These are phyloP conservation scores for Luscinia luscinia DNA, from an alignment of 2,797 vertebrate species.

Conservation along the genomic window DNA sequence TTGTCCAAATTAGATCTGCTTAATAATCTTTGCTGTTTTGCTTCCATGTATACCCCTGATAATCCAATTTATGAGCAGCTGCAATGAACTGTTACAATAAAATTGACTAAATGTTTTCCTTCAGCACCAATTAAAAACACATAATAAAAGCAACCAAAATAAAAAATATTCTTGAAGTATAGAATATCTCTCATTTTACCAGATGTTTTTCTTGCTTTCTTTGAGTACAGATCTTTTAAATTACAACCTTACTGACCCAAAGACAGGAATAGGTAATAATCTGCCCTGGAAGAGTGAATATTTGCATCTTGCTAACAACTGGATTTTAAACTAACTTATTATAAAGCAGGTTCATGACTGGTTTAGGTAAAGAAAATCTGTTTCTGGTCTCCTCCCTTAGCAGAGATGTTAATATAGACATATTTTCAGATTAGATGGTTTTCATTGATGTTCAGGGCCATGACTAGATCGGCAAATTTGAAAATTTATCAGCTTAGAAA, in stretches of 20 bases:
- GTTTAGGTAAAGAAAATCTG: not conserved
- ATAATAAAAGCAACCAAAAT: not conserved
- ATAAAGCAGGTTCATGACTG: not conserved
- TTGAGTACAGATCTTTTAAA: not conserved
- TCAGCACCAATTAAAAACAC: not conserved
- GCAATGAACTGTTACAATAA: not conserved
- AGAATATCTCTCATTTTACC: not conserved
- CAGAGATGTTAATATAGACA: not conserved
- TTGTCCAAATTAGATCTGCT: not conserved
- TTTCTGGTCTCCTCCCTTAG: not conserved
- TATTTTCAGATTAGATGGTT: not conserved
- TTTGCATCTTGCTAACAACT: not conserved
- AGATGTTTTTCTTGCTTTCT: not conserved
- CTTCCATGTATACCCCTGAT: not conserved
- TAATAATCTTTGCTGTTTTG: not conserved
- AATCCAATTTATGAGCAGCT: not conserved
- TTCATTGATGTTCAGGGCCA: not conserved
- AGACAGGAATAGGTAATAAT: not conserved
- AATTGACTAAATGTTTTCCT: not conserved
- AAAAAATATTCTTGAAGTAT: not conserved
- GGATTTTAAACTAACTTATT: not conserved
- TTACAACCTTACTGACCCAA: not conserved
- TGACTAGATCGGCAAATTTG: not conserved
- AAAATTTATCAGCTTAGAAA: not conserved
- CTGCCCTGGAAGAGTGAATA: not conserved